phyloP scores from a whole-genome alignment of 2,888 invertebrate genomes.

The Coelopa pilipes region DNA sequence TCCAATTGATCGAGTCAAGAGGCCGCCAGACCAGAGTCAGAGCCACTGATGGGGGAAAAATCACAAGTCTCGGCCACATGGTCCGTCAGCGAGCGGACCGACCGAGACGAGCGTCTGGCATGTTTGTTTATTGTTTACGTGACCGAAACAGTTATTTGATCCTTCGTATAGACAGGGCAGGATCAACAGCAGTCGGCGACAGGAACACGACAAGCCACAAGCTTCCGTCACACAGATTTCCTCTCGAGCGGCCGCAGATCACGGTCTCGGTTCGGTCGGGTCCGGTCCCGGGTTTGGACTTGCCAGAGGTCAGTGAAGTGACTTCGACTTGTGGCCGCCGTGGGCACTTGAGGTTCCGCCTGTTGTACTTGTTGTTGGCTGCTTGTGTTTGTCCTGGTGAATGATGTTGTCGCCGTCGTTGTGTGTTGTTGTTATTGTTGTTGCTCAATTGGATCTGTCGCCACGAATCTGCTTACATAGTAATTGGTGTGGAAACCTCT shows the following conservation, averaged over 20 bases:
- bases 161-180: not conserved
- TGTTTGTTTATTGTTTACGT: not conserved
- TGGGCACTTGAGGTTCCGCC: not conserved
- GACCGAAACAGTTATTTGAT: conserved; percentile 13
- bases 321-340: not conserved
- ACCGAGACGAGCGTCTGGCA: not conserved
- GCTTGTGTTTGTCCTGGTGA: not conserved
- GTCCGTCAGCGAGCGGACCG: too few relatives aligned
- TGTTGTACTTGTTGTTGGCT: not conserved
- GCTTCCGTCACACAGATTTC: conserved; percentile 29
- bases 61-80: too few relatives aligned
- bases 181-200: not conserved
- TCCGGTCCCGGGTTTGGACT: conserved; percentile 3
- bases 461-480: conserved; percentile 24
- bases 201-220: conserved; percentile 21
- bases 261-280: not conserved
- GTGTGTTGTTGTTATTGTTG: conserved; percentile 16
- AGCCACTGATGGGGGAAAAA: too few relatives aligned
- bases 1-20: not conserved
- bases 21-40: not conserved
- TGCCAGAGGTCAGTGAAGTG: not conserved
- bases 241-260: conserved; percentile 23
- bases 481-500: conserved; percentile 15
- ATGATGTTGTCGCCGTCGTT: conserved; percentile 13
- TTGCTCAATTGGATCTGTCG: conserved; percentile 38